phyloP scores from a whole-genome alignment of 2,113 vertebrate species.

The Pagrus major region DNA sequence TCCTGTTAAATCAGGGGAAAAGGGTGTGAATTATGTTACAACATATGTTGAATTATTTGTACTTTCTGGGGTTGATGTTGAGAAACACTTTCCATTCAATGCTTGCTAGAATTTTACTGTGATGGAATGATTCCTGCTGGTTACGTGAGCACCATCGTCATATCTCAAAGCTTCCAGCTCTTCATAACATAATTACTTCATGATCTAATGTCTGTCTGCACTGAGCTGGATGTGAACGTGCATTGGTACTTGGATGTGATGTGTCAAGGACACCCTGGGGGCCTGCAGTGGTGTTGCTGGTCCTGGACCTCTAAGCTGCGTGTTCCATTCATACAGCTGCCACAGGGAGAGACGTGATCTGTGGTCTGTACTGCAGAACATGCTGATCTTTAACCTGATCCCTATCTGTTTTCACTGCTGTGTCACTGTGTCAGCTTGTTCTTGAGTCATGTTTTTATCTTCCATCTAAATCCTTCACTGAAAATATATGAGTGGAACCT shows the following conservation, averaged over 20 bases:
- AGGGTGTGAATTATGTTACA: neutral
- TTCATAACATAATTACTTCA: neutral
- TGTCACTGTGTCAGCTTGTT: slow-evolving; percentile 22
- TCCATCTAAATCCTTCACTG: neutral
- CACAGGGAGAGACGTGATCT: neutral
- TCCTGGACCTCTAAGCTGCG: neutral
- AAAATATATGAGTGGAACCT: neutral
- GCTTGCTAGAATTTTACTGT: neutral
- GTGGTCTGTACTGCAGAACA: neutral
- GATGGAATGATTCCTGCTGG: neutral
- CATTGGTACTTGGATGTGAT: neutral
- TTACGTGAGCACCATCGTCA: neutral
- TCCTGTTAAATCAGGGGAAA: neutral
- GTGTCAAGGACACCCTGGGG: neutral
- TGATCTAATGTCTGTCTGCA: slow-evolving; percentile 15
- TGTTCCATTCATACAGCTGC: neutral
- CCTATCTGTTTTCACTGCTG: slow-evolving; percentile 23
- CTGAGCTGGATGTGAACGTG: neutral
- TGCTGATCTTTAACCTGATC: slow-evolving; percentile 11
- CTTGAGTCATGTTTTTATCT: neutral
- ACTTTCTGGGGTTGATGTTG: neutral
- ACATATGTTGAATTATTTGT: neutral
- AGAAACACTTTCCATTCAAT: slow-evolving; percentile 9
- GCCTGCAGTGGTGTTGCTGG: neutral
- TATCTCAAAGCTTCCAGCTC: neutral